phyloP scores from a whole-genome alignment of 2,113 vertebrate species.

The Psephotus haematonotus region DNA sequence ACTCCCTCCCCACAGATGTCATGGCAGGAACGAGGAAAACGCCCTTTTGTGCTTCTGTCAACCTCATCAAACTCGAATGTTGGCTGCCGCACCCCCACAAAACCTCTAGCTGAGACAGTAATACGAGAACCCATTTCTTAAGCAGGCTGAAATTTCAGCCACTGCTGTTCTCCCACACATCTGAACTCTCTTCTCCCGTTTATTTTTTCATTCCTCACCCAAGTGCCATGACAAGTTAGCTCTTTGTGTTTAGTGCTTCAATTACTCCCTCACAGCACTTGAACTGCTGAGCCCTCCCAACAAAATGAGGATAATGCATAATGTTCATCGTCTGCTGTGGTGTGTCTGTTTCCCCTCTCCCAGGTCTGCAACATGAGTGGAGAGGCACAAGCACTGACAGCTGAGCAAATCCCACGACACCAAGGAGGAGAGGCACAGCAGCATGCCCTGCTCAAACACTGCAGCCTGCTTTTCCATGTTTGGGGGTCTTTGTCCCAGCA shows the following conservation, averaged over 20 bases:
- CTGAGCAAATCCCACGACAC: neutral
- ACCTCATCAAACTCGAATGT: neutral
- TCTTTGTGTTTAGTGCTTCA: conserved; percentile 46
- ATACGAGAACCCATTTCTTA: neutral
- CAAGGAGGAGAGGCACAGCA: neutral
- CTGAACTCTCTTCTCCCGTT: conserved; percentile 24
- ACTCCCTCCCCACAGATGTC: neutral
- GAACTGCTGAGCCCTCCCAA: conserved; percentile 33
- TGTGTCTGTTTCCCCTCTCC: neutral
- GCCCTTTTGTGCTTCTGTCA: neutral
- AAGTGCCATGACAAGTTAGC: neutral
- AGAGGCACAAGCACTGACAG: conserved; percentile 9
- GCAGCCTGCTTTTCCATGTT: neutral
- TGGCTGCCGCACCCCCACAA: neutral
- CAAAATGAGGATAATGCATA: conserved; percentile 52
- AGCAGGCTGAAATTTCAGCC: conserved; percentile 12
- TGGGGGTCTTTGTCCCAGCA: neutral
- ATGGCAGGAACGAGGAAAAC: neutral
- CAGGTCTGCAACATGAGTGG: neutral
- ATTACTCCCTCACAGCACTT: conserved; percentile 37
- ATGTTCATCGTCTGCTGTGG: neutral
- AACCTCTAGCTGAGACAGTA: neutral
- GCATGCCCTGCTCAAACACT: neutral
- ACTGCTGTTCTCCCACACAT: conserved; percentile 19
- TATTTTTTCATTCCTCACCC: conserved; percentile 23